phyloP scores from a whole-genome alignment of 64 coral and sea anemone species.

The Stichodactyla mertensii region DNA sequence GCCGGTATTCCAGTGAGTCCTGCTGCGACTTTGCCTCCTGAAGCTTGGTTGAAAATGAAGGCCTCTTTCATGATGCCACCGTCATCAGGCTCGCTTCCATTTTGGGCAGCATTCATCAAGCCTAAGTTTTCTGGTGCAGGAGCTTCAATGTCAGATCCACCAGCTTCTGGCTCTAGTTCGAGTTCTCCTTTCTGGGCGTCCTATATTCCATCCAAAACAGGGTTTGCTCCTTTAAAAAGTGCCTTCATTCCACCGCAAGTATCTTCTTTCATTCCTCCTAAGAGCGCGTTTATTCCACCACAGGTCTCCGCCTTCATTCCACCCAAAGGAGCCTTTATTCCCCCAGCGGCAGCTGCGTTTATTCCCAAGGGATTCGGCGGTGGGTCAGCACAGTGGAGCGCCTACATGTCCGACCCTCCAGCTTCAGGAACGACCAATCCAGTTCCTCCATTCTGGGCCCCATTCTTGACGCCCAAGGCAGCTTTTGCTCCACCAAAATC shows the following conservation, averaged over 20 bases:
- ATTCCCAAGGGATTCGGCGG: background rate
- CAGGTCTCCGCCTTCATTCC: background rate
- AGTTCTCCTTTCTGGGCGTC: background rate
- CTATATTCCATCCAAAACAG: background rate
- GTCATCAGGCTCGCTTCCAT: background rate
- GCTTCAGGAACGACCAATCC: background rate
- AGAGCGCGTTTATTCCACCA: background rate
- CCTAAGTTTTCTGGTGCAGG: background rate
- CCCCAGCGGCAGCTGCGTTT: background rate
- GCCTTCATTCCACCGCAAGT: background rate
- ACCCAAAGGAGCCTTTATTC: background rate
- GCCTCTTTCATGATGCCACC: background rate
- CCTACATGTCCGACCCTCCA: background rate
- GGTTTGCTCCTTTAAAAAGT: background rate
- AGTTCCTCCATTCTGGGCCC: background rate
- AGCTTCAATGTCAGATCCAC: background rate
- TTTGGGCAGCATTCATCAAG: background rate
- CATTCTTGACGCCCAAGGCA: background rate
- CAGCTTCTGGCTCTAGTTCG: background rate
- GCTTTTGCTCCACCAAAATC: background rate
- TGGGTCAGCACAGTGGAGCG: background rate
- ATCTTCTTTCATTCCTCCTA: background rate
- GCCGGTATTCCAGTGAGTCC: background rate
- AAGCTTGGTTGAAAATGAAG: constrained; percentile 1
- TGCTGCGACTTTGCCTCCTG: background rate